Evolutionary conservation across 2,888 invertebrate species (phyloP).

Genomic region (Orthosia incerta): DNA sequence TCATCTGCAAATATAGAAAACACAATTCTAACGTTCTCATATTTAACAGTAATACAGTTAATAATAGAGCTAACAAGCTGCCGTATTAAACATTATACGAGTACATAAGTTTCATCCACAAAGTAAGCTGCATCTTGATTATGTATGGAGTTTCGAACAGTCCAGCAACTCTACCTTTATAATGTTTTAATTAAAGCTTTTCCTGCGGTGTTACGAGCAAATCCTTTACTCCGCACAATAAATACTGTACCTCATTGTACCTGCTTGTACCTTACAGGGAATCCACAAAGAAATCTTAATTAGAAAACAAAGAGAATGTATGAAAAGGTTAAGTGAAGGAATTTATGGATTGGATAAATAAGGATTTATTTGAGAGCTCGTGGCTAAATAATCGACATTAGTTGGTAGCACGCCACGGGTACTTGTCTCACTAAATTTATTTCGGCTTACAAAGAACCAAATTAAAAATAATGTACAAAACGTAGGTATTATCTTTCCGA

Average conservation of each 20-base stretch:
- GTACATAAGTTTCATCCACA: slow-evolving; percentile 17
- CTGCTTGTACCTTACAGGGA: slow-evolving; percentile 4
- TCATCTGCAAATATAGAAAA: not conserved
- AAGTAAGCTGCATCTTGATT: slow-evolving; percentile 45
- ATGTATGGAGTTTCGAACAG: slow-evolving; percentile 56
- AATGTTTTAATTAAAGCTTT: slow-evolving; percentile 65
- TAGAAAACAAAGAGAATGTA: slow-evolving; percentile 32
- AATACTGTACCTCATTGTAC: slow-evolving; percentile 37
- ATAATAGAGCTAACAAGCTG: slow-evolving; percentile 28
- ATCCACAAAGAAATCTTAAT: slow-evolving; percentile 44
- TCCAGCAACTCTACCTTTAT: slow-evolving; percentile 55
- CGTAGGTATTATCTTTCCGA: too few relatives aligned
- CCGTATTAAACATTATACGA: slow-evolving; percentile 32
- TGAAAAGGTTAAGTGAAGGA: not conserved
- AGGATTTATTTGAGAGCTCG: not conserved
- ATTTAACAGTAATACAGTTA: not conserved
- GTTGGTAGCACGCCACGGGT: too few relatives aligned
- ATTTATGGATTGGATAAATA: not conserved
- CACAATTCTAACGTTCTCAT: not conserved
- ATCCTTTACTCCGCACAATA: slow-evolving; percentile 37
- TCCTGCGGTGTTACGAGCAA: slow-evolving; percentile 31
- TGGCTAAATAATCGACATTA: not conserved
- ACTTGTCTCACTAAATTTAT: too few relatives aligned
- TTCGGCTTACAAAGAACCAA: too few relatives aligned
- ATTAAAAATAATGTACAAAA: too few relatives aligned